A percentile compares a stretch with the other conserved stretches of the same genome.
Evolutionary conservation across 1,140 invertebrate genomes (phyloP).

Genomic region (Tetragnatha versicolor): DNA sequence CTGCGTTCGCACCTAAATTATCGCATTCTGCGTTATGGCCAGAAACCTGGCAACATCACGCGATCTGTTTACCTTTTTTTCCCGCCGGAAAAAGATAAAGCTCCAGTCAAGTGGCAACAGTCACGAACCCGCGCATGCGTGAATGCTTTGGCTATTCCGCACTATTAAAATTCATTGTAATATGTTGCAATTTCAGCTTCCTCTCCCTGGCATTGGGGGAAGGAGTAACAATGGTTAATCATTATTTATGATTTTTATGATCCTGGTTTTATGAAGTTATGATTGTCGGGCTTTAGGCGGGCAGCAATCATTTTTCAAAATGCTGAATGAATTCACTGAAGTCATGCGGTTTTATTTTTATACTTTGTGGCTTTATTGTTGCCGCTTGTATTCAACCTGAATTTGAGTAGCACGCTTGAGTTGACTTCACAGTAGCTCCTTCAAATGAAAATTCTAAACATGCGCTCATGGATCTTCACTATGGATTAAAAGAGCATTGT

Average conservation of each 20-base stretch:
- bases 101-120: constrained; percentile 47
- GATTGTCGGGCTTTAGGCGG: constrained; percentile 30
- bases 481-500: no score
- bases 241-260: constrained; percentile 43
- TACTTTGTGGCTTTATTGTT: constrained; percentile 17
- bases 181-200: constrained; percentile 45
- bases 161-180: constrained; percentile 33
- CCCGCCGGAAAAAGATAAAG: constrained; percentile 37
- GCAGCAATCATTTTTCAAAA: constrained; percentile 38
- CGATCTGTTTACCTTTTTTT: constrained; percentile 36
- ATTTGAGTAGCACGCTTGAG: no score
- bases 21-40: constrained; percentile 27
- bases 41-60: constrained; percentile 31
- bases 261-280: constrained; percentile 51
- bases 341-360: constrained; percentile 13
- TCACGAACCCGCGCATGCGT: constrained; percentile 56
- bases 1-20: constrained; percentile 36
- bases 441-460: no score
- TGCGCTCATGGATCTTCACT: no score
- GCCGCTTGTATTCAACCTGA: no score
- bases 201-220: constrained; percentile 1
- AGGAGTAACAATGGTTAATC: constrained; percentile 50
- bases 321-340: constrained; percentile 18
- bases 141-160: constrained; percentile 3
- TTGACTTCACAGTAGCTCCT: no score